Evolutionary conservation across 2,888 invertebrate species (phyloP).

Genomic region (Euplagia quadripunctaria): DNA sequence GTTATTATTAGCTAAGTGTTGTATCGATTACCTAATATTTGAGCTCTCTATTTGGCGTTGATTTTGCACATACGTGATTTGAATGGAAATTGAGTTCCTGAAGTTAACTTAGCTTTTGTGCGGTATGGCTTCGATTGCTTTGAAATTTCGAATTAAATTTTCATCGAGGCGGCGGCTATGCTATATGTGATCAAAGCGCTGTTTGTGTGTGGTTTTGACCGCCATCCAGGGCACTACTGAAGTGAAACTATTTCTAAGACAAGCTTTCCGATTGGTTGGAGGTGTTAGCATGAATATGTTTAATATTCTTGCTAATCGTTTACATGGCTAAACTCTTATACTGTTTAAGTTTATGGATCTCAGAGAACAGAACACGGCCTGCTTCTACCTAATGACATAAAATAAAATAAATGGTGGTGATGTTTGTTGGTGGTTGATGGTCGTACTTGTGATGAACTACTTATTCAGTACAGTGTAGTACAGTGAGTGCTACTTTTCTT

Average conservation of each 20-base stretch:
- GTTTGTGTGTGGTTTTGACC: not conserved
- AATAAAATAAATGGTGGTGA: not conserved
- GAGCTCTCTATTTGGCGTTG: not conserved
- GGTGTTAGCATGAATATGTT: not conserved
- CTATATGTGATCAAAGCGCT: not conserved
- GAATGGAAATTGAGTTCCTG: constrained; percentile 16
- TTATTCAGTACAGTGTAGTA: not conserved
- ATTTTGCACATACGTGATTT: constrained; percentile 24
- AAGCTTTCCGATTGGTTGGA: not conserved
- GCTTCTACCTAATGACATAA: too few relatives aligned
- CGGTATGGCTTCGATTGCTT: not conserved
- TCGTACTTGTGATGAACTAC: too few relatives aligned
- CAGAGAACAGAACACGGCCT: not conserved
- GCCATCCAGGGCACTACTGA: not conserved
- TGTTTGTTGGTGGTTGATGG: not conserved
- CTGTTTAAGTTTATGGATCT: not conserved
- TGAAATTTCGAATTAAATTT: not conserved
- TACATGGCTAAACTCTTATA: too few relatives aligned
- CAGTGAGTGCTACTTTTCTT: not conserved
- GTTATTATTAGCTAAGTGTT: constrained; percentile 33
- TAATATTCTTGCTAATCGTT: too few relatives aligned
- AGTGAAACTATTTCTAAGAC: not conserved
- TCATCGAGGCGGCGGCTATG: not conserved
- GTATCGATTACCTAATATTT: constrained; percentile 29
- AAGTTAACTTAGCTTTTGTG: not conserved